Evolutionary conservation across 2,797 vertebrate species (phyloP), one percentile per base, ranked within the genome.

Genomic region (Phoeniculus purpureus): DNA sequence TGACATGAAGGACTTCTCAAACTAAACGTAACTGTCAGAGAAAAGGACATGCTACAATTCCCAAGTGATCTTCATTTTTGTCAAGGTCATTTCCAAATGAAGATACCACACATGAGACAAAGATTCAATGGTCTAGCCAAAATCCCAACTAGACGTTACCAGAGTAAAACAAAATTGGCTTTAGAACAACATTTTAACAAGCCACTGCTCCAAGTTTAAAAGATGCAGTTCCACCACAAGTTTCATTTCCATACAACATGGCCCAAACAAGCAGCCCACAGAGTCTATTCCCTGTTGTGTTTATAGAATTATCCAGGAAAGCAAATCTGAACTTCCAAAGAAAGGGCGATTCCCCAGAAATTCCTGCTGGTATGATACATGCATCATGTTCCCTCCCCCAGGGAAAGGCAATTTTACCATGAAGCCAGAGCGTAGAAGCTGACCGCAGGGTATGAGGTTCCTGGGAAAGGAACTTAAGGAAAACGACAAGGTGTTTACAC

Each of bases 161-260:
- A 89, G 76, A 77, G 87, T n/a, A 43, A 70, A 65, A 22, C 43
- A 6, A 56, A 52, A 4, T 7, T 72, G 71, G 70, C 60, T 52
- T 12, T 21, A 64, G 65, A 29, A 47, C 13, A 56, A 47, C 26
- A 6, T 6, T 29, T 18, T 16, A 67, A 51, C n/a, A 34, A 72
- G 29, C 47, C 59, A 18, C 32, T 12, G 56, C 47, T 52, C 7
- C 2, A 25, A 20, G 22, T 23, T 9, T 56, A 19, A 31, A 56
- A 62, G 50, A 20, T 11, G 47, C 16, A 56, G 45, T 55, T 55
- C 45, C 68, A 74, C 17, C 48, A 19, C 9, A 9, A 4, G 7
- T 12, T 3, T 6, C 5, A 0, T 14, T 25, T 43, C 74, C 47
- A 52, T 16, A 43, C 19, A 40, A 3, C 55, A 29, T 0, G 5